These are phyloP conservation scores for Bolinopsis microptera DNA, from an alignment of 37 sponge, comb jelly and placozoan species.

Conservation along the genomic window DNA sequence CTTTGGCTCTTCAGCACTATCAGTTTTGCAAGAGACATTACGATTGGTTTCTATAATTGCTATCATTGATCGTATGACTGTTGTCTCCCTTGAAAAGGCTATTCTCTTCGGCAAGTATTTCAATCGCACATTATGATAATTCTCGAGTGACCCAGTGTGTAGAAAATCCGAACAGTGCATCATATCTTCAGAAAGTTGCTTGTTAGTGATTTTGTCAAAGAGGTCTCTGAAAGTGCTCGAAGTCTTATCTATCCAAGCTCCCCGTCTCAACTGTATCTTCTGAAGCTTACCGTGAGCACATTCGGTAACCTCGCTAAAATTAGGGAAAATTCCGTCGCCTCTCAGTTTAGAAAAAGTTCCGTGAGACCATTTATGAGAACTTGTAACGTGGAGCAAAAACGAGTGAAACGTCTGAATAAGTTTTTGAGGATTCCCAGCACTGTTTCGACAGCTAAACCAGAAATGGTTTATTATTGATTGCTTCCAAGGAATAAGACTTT, in stretches of 20 bases:
- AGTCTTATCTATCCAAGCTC: background rate
- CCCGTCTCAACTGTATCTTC: background rate
- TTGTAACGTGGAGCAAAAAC: background rate
- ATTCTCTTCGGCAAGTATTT: conserved; percentile 4
- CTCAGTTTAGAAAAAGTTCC: background rate
- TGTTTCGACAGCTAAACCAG: background rate
- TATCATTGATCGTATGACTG: background rate
- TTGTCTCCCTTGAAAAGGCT: background rate
- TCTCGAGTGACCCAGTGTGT: background rate
- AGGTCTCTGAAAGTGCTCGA: background rate
- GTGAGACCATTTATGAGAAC: background rate
- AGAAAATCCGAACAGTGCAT: background rate
- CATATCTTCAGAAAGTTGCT: background rate
- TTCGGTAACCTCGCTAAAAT: background rate
- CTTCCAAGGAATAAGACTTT: background rate
- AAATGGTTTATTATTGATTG: background rate
- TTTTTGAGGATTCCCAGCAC: background rate
- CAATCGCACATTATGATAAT: background rate
- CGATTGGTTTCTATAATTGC: conserved; percentile 1
- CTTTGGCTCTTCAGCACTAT: background rate
- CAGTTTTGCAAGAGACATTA: background rate
- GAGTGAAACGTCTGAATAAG: conserved; percentile 2
- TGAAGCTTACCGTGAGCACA: background rate
- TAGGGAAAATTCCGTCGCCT: background rate
- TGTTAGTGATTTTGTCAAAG: background rate